These are phyloP conservation scores for Nomada fucata DNA, from an alignment of 2,888 invertebrate genomes.

Conservation along the genomic window DNA sequence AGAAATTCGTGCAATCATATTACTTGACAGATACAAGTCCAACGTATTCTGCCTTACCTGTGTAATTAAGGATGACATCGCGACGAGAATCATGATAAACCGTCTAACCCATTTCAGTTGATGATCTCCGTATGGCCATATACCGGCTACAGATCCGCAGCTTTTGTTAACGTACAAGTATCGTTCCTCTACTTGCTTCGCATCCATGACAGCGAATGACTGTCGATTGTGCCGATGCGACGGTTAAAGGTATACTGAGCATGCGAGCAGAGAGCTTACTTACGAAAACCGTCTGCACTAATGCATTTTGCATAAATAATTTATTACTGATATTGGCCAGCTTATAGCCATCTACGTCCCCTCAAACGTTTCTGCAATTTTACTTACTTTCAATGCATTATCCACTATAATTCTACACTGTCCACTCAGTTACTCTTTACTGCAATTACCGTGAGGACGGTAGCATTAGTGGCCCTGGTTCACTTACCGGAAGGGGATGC, in stretches of 20 bases:
- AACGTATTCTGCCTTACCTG: background rate
- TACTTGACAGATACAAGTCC: background rate
- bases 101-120: background rate
- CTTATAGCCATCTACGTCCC: too few relatives aligned
- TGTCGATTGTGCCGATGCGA: background rate
- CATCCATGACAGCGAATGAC: background rate
- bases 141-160: background rate
- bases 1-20: background rate
- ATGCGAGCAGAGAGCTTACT: too few relatives aligned
- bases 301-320: background rate
- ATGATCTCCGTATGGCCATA: conserved; percentile 1
- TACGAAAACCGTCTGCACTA: background rate
- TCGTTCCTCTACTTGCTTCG: background rate
- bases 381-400: too few relatives aligned
- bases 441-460: background rate
- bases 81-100: background rate
- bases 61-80: background rate
- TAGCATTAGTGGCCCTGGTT: too few relatives aligned
- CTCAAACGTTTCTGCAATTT: too few relatives aligned
- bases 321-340: background rate
- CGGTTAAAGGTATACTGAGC: background rate
- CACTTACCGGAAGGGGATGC: too few relatives aligned
- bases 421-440: background rate
- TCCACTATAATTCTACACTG: too few relatives aligned
- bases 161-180: conserved; percentile 10